A percentile compares a stretch with the other conserved stretches of the same genome.
phyloP scores from a whole-genome alignment of 2,888 invertebrate species.

The Cotesia congregata region DNA sequence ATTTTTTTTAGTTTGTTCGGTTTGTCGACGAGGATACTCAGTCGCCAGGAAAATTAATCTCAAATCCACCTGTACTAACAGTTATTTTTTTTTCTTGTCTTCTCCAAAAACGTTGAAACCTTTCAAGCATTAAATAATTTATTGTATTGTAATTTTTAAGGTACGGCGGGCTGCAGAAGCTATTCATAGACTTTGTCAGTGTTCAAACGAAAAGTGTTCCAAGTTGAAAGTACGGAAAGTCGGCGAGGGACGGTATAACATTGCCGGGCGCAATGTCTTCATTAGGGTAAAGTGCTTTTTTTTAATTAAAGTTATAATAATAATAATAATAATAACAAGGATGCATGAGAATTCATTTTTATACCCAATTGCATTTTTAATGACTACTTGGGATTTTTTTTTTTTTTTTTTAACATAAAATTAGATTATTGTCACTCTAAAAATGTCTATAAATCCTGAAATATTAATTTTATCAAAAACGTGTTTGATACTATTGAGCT shows the following conservation, averaged over 20 bases:
- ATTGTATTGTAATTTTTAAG: conserved; percentile 48
- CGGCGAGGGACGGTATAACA: conserved; percentile 88
- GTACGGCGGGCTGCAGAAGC: conserved; percentile 74
- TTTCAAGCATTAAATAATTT: background rate
- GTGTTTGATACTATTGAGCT: too few relatives aligned
- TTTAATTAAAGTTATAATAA: background rate
- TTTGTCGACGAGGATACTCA: background rate
- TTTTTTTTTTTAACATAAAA: conserved; percentile 5
- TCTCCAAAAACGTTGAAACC: conserved; percentile 2
- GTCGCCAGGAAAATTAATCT: background rate
- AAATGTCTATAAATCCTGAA: too few relatives aligned
- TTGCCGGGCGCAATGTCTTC: conserved; percentile 89
- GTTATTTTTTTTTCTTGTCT: background rate
- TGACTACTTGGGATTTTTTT: background rate
- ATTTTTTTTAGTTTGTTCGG: background rate
- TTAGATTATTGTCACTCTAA: too few relatives aligned
- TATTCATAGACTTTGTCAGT: conserved; percentile 82
- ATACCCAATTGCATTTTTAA: background rate
- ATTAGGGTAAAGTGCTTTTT: conserved; percentile 78
- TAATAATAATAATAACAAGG: background rate
- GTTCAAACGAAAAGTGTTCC: conserved; percentile 79
- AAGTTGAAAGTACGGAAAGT: conserved; percentile 84
- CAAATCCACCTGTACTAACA: conserved; percentile 1
- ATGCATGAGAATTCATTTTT: background rate
- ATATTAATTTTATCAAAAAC: too few relatives aligned